phyloP scores from a whole-genome alignment of 2,888 invertebrate genomes.

The Clitarchus hookeri region DNA sequence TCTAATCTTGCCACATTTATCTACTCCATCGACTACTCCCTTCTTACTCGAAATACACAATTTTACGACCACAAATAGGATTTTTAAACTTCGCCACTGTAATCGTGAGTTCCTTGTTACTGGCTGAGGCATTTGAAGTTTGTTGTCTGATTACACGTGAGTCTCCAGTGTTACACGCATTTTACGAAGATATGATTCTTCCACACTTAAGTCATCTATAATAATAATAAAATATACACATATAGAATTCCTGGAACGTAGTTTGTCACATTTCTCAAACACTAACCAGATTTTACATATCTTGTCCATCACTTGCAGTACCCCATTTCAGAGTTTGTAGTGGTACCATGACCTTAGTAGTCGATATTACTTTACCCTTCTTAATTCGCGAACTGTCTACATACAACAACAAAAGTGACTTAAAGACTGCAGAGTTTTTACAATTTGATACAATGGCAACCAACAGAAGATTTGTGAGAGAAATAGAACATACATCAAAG shows the following conservation, averaged over 20 bases:
- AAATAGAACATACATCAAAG: constrained; percentile 34
- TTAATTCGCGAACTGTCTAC: neutral
- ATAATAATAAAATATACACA: constrained; percentile 42
- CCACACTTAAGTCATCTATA: constrained; percentile 38
- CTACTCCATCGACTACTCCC: neutral
- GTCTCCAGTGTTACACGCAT: constrained; percentile 36
- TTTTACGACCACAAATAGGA: constrained; percentile 10
- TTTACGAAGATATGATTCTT: constrained; percentile 41
- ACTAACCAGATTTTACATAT: neutral
- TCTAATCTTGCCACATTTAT: constrained; percentile 1
- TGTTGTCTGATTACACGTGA: constrained; percentile 32
- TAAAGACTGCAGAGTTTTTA: neutral
- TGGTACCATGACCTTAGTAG: neutral
- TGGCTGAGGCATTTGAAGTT: constrained; percentile 41
- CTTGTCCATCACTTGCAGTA: neutral
- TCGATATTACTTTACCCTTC: neutral
- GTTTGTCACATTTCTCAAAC: constrained; percentile 17
- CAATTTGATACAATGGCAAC: neutral
- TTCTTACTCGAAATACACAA: constrained; percentile 20
- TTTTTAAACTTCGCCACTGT: neutral
- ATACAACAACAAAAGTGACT: neutral
- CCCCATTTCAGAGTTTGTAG: neutral
- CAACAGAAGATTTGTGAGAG: constrained; percentile 1
- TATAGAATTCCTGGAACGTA: constrained; percentile 38
- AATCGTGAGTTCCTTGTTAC: constrained; percentile 32